Conservation (phyloP, 2,113 vertebrate genomes). For the Rhinogobius similis region DNA sequence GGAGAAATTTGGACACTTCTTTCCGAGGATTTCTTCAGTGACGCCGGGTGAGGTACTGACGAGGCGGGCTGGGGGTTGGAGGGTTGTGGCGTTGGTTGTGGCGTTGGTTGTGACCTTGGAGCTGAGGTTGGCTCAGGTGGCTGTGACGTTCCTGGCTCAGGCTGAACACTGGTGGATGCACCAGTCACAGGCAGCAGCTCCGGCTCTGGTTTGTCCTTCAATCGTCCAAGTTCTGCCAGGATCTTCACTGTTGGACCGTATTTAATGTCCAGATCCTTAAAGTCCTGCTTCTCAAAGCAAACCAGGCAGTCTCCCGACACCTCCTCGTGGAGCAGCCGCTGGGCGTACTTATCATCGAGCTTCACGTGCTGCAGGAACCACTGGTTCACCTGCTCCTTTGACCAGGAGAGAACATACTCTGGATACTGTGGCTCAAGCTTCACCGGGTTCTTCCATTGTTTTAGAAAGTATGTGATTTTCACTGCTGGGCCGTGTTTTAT, state of each 20-base stretch:
- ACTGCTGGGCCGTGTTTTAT: conserved; percentile 75
- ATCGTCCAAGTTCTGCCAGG: conserved; percentile 40
- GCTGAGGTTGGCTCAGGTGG: no score
- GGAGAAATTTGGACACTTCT: no score
- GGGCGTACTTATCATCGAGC: conserved; percentile 60
- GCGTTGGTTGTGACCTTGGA: no score
- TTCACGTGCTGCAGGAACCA: conserved; percentile 71
- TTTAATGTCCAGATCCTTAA: conserved; percentile 72
- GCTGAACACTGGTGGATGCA: neutral
- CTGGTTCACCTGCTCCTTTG: conserved; percentile 62
- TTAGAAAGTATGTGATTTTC: conserved; percentile 59
- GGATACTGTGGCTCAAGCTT: conserved; percentile 11
- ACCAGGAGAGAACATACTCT: conserved; percentile 35
- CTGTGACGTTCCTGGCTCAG: neutral
- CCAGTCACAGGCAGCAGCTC: conserved; percentile 1
- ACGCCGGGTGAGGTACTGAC: neutral
- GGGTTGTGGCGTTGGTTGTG: neutral
- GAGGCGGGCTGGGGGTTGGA: no score
- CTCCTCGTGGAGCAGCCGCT: conserved; percentile 66
- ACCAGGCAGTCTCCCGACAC: conserved; percentile 73
- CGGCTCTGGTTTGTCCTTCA: conserved; percentile 19
- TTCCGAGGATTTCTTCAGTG: no score
- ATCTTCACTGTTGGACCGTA: conserved; percentile 72
- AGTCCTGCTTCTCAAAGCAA: conserved; percentile 61
- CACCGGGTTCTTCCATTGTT: conserved; percentile 32